Percentiles rank a stretch among this genome's conserved stretches.
Conservation (phyloP, 2,888 invertebrate genomes). For the Andrena camellia region DNA sequence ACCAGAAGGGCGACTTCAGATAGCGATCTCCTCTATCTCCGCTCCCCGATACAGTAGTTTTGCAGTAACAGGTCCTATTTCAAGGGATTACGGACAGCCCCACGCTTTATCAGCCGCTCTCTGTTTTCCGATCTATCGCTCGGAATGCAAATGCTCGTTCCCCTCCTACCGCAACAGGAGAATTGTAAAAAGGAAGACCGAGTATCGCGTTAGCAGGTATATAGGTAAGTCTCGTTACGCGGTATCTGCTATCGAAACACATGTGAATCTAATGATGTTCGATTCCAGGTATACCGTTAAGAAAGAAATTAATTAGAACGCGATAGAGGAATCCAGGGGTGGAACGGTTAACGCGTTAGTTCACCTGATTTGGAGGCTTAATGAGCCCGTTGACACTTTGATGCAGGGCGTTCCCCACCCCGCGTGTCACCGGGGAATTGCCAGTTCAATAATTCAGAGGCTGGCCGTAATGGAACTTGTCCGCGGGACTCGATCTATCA, state of each 20-base stretch:
- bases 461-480: constrained; percentile 83
- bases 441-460: constrained; percentile 83
- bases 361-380: constrained; percentile 80
- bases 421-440: constrained; percentile 81
- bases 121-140: constrained; percentile 60
- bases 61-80: constrained; percentile 83
- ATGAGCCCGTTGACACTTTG: constrained; percentile 83
- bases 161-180: constrained; percentile 55
- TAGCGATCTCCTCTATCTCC: constrained; percentile 76
- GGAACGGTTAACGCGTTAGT: constrained; percentile 73
- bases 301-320: constrained; percentile 6
- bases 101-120: constrained; percentile 71
- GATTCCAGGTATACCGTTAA: not conserved
- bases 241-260: not conserved
- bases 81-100: constrained; percentile 81
- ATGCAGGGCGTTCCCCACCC: constrained; percentile 73
- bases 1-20: constrained; percentile 80
- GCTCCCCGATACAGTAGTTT: constrained; percentile 74
- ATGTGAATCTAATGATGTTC: constrained; percentile 19
- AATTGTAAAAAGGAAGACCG: no score
- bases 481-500: constrained; percentile 83
- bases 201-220: no score
- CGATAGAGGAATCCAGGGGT: constrained; percentile 58
- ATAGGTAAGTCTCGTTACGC: no score
- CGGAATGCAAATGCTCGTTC: constrained; percentile 75